Base-by-base conservation (phyloP, 2,113 vertebrate genomes). In the Periophthalmus modestus region DNA sequence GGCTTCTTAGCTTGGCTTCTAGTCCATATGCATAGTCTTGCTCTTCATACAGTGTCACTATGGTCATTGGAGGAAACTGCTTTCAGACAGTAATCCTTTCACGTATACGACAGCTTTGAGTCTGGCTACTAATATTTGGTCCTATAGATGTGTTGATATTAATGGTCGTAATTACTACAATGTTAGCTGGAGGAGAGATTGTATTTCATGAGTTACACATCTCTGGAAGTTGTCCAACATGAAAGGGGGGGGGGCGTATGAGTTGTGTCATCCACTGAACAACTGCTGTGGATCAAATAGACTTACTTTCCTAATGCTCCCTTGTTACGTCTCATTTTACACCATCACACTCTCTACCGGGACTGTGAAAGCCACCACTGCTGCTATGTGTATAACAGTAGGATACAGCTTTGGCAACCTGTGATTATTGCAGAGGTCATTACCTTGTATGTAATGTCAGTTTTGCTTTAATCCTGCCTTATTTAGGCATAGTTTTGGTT, bases 191-290 rank as follows among this genome's bases (percentile, higher is more conserved):
- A 9, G 15, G 14, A 74, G 21, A 36, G 46, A 70, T 57, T 62
- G 46, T 4, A 34, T 36, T 65, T 39, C 33, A 65, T 36, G 33
- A 39, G 58, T 69, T 46, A 57, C 33, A 75, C 33, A 15, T 61
- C 36, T 12, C 57, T 67, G 52, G 34, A 79, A 61, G 21, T 33
- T 54, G 65, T 80, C 74, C 70, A 74, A 57, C 23, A 63, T 39
- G 4, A 55, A 65, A 62, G 62, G 71, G 52, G 19, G 47, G 15
- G 47, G 15, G 47, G 14, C 7, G 36, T 28, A 11, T 65, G n/a
- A 63, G 43, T 59, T 78, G 68, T 79, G 77, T 74, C 58, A 43
- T 59, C 66, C 61, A 47, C 50, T 55, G 62, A 77, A 57, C 73
- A 80, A 74, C 57, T 74, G 46, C 69, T 16, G 59, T 36, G 23